Percentiles rank a stretch among this genome's conserved stretches.
phyloP scores from a whole-genome alignment of 2,888 invertebrate species.

The Leptinotarsa haldemani region DNA sequence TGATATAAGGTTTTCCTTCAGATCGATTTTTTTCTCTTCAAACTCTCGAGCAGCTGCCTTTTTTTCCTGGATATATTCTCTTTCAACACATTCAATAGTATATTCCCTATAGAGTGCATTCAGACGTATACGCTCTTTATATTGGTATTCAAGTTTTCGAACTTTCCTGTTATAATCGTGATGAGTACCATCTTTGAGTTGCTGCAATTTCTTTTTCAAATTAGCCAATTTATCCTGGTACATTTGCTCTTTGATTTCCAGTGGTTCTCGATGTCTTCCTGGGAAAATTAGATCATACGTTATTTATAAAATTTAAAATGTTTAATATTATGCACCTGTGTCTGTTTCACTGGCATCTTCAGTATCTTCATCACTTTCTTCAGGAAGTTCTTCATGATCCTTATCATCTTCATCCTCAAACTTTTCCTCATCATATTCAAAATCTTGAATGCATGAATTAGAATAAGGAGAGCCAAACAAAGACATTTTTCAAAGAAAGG shows the following conservation, averaged over 20 bases:
- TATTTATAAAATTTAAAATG: background rate
- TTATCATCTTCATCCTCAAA: conserved; percentile 79
- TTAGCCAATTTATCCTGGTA: conserved; percentile 91
- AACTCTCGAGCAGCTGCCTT: conserved; percentile 91
- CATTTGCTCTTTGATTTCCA: conserved; percentile 90
- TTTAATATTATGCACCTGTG: conserved; percentile 67
- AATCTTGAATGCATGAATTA: conserved; percentile 74
- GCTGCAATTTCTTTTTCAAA: conserved; percentile 89
- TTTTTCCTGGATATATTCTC: conserved; percentile 88
- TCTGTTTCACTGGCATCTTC: conserved; percentile 98
- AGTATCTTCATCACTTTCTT: conserved; percentile 80
- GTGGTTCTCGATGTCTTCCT: conserved; percentile 78
- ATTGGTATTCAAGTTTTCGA: conserved; percentile 83
- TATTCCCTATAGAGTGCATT: conserved; percentile 83
- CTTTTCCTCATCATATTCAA: conserved; percentile 79
- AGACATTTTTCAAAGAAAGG: conserved; percentile 66
- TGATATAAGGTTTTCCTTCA: conserved; percentile 87
- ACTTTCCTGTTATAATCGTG: conserved; percentile 87
- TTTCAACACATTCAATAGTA: conserved; percentile 86
- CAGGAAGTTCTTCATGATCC: conserved; percentile 72
- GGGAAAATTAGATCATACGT: background rate
- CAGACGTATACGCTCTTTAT: conserved; percentile 82
- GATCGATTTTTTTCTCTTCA: conserved; percentile 93
- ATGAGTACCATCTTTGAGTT: conserved; percentile 79
- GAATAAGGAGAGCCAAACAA: conserved; percentile 77